Evolutionary conservation across 2,797 vertebrate genomes (phyloP).

Genomic region (Ara ararauna): DNA sequence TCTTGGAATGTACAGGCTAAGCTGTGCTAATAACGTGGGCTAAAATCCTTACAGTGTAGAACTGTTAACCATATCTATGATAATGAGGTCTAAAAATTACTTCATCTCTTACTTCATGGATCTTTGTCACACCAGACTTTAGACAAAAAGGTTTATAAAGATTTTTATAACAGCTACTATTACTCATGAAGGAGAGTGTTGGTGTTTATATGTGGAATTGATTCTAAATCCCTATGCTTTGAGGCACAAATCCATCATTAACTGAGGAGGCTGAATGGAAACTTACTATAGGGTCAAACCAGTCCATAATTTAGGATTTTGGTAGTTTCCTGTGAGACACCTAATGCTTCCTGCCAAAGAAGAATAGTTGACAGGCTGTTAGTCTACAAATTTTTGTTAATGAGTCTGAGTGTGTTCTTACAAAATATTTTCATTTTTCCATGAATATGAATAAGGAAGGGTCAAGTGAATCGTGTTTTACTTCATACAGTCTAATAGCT

Average conservation of each 20-base stretch:
- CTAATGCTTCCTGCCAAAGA: background rate
- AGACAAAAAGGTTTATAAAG: background rate
- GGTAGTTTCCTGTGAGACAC: background rate
- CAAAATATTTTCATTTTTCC: background rate
- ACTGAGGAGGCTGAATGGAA: background rate
- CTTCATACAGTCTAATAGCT: background rate
- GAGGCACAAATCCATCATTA: background rate
- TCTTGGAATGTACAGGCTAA: background rate
- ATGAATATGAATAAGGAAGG: background rate
- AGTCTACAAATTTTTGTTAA: background rate
- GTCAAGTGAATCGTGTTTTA: background rate
- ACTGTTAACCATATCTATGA: background rate
- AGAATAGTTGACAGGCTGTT: background rate
- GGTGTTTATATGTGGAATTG: slow-evolving; percentile 4
- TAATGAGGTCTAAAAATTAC: background rate
- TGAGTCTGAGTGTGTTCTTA: background rate
- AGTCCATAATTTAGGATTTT: background rate
- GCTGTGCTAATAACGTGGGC: background rate
- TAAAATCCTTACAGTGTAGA: background rate
- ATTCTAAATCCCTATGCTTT: background rate
- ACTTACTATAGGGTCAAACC: background rate
- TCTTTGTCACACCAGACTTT: background rate
- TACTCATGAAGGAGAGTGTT: background rate
- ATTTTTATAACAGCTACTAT: background rate
- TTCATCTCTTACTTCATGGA: background rate